Evolutionary conservation across 2,113 vertebrate species (phyloP), one percentile per base, ranked within the genome.

Genomic region (Athene cunicularia): DNA sequence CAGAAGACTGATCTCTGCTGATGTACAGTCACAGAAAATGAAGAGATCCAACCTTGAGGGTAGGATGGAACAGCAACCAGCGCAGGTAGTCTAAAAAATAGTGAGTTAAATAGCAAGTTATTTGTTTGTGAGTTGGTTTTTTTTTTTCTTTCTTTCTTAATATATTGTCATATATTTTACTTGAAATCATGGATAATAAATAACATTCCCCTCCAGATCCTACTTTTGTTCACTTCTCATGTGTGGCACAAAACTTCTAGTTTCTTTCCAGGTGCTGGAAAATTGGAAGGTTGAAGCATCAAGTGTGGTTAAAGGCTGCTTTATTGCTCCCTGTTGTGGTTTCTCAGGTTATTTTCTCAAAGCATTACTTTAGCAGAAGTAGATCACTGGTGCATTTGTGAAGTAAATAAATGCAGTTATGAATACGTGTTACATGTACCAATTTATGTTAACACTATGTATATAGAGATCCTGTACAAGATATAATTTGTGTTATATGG

Each of bases 221-320:
- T 41, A 41, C 1, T 18, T 73, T 67, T 74, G 28, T 89, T 88
- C 39, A 27, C 18, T 91, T 86, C 24, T 81, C 64, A 81, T 22
- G 11, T 45, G 32, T 41, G 33, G 72, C 70, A 86, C 35, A 79
- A 91, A 80, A 56, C 56, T 49, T 39, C 1, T 12, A 13, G 5
- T 81, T 92, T 89, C 83, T 91, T 72, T 95, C 83, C 53, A 90
- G 49, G 41, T 60, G 87, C 33, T 82, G 63, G 58, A 90, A 93
- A 87, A 91, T 23, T 60, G 62, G 56, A 68, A 58, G 28, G 73
- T 23, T 91, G 76, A 84, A 63, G 66, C 91, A 84, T 26, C 62
- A 94, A 79, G 6, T 70, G 84, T 82, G 80, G 83, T 81, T 95
- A 91, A 67, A 82, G 33, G 53, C 33, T 82, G 66, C 19, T 82